phyloP scores from a whole-genome alignment of 2,888 invertebrate genomes.

The Drosophila pseudotalamancana region DNA sequence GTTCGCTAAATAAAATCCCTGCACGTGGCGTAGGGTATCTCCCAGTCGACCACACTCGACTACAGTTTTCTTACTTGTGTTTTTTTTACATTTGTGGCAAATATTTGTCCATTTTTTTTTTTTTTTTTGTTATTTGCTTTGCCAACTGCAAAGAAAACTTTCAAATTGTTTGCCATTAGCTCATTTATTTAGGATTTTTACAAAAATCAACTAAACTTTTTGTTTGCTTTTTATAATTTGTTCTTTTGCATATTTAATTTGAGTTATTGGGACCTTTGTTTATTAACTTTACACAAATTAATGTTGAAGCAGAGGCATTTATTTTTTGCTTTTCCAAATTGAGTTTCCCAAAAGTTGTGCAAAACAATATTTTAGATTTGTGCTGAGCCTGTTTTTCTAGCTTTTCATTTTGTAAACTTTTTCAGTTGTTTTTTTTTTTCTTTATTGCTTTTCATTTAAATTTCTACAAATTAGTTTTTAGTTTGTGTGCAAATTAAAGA shows the following conservation, averaged over 20 bases:
- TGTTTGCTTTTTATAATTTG: slow-evolving; percentile 3
- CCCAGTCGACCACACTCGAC: too few species aligned
- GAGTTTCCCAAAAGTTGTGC: not conserved
- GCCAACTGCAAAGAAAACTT: slow-evolving; percentile 16
- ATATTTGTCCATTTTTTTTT: slow-evolving; percentile 30
- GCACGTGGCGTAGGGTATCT: too few species aligned
- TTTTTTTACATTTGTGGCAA: slow-evolving; percentile 32
- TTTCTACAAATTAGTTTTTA: too few species aligned
- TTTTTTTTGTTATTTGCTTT: slow-evolving; percentile 13
- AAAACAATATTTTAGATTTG: not conserved
- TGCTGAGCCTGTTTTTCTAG: too few species aligned
- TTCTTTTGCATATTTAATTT: slow-evolving; percentile 9
- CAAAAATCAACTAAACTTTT: not conserved
- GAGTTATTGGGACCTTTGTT: not conserved
- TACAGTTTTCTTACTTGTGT: too few species aligned
- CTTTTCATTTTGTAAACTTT: too few species aligned
- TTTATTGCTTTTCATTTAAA: too few species aligned
- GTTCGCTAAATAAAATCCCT: too few species aligned
- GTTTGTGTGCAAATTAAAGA: too few species aligned
- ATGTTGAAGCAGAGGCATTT: not conserved
- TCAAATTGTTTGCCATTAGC: slow-evolving; percentile 2
- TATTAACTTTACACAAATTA: not conserved
- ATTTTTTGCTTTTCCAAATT: not conserved
- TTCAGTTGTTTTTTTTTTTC: too few species aligned
- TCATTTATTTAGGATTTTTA: slow-evolving; percentile 29